Percentiles rank a stretch among this genome's conserved stretches.
Conservation (phyloP, 1,140 invertebrate genomes). For the Subanguina moxae region DNA sequence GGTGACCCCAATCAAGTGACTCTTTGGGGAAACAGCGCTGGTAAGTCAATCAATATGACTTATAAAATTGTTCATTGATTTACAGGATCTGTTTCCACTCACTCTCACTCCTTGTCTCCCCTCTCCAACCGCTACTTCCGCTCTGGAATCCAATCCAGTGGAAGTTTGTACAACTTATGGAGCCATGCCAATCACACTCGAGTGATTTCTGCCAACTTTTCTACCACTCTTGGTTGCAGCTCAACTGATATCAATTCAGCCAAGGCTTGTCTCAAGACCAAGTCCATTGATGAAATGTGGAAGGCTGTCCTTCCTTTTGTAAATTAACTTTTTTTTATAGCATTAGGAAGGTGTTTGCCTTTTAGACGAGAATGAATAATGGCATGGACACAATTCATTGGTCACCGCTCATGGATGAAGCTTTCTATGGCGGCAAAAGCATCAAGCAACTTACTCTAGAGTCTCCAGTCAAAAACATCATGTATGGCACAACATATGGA, state of each 20-base stretch:
- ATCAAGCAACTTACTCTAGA: not conserved
- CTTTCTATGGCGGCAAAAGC: not conserved
- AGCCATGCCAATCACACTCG: not conserved
- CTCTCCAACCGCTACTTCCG: not conserved
- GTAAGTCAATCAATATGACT: too few relatives aligned
- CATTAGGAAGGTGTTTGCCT: too few relatives aligned
- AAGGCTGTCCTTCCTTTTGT: not conserved
- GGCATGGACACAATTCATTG: not conserved
- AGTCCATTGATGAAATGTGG: not conserved
- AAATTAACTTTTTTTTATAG: not conserved
- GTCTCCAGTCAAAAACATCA: not conserved
- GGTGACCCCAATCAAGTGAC: conserved; percentile 90
- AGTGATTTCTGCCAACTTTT: not conserved
- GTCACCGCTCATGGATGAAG: not conserved
- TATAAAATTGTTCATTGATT: too few relatives aligned
- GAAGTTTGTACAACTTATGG: conserved; percentile 1
- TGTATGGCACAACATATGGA: not conserved
- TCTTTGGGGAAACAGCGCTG: conserved; percentile 81
- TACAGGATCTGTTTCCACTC: conserved; percentile 2
- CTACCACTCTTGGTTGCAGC: not conserved
- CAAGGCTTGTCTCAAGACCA: not conserved
- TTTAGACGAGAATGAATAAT: not conserved
- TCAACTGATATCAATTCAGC: not conserved
- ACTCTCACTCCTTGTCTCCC: conserved; percentile 10
- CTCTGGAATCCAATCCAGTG: not conserved